These are phyloP conservation scores for Drosophila parthenogenetica DNA, from an alignment of 2,888 invertebrate species.

Conservation along the genomic window DNA sequence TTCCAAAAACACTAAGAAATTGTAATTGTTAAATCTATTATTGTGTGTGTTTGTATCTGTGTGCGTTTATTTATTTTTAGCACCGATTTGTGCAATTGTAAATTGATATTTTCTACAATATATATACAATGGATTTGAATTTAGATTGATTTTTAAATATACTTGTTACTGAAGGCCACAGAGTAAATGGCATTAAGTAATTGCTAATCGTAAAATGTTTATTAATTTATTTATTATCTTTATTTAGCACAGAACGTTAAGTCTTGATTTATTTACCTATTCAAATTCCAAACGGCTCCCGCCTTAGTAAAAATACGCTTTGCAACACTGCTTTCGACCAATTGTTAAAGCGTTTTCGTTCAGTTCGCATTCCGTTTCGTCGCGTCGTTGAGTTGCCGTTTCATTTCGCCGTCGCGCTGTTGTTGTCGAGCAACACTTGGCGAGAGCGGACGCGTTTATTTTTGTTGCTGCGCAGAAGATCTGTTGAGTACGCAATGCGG, in stretches of 20 bases:
- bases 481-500: slow-evolving; percentile 44
- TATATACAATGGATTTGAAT: slow-evolving; percentile 41
- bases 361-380: slow-evolving; percentile 28
- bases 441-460: slow-evolving; percentile 32
- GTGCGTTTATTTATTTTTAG: slow-evolving; percentile 71
- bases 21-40: slow-evolving; percentile 47
- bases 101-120: slow-evolving; percentile 54
- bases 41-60: slow-evolving; percentile 42
- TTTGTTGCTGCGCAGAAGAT: slow-evolving; percentile 38
- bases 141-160: slow-evolving; percentile 24
- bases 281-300: slow-evolving; percentile 22
- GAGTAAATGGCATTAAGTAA: not conserved
- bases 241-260: too few relatives aligned
- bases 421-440: slow-evolving; percentile 55
- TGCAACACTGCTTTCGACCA: slow-evolving; percentile 35
- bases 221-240: not conserved
- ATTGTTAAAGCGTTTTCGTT: slow-evolving; percentile 26
- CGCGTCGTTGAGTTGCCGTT: slow-evolving; percentile 33
- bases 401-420: slow-evolving; percentile 22
- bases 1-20: slow-evolving; percentile 63
- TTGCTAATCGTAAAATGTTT: not conserved
- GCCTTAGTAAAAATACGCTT: not conserved
- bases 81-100: slow-evolving; percentile 73
- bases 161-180: slow-evolving; percentile 7
- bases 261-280: not conserved